Evolutionary conservation across 2,113 vertebrate species (phyloP), one percentile per base, ranked within the genome.

Genomic region (Crotophaga sulcirostris): DNA sequence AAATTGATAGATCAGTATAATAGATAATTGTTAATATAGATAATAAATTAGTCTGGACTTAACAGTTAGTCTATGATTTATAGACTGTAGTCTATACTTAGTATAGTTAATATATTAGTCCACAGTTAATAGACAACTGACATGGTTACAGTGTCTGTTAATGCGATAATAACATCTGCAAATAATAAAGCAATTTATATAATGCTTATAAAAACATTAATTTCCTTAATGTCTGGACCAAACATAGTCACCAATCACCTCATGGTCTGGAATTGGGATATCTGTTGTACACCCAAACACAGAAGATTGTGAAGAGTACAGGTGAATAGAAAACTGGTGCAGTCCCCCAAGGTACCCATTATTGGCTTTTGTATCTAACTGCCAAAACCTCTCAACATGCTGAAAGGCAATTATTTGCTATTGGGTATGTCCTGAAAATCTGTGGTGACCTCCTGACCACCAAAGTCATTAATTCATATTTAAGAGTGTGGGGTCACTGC

Each of bases 341-440:
- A 20, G 28, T 59, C 94, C 73, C 44, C 11, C 15, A 7, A 70
- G 38, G 14, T 89, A 70, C 10, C 7, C 3, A 58, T 78, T 91
- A 75, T 73, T 84, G 66, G 4, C 12, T 64, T 16, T 63, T 59
- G 7, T 64, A 33, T 66, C 68, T 72, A 51, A 51, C 72, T 68
- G 62, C 42, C 38, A 82, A 84, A 91, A 69, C 8, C 20, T 78
- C 38, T 56, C n/a, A 87, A 36, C 56, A n/a, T 49, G 33, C 36
- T 93, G 62, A 96, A 95, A 87, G 40, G 24, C 47, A 82, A 78
- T 89, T 97, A 79, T 47, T 56, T 87, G 49, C 49, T 28, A 31
- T 5, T 23, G 36, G 31, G 7, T 73, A 47, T 13, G 24, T 64
- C 45, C 44, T 54, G 34, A 87, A 89, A 93, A 79, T 44, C 84